Base-by-base conservation (phyloP, 2,797 vertebrate genomes). In the Ciconia nigra region DNA sequence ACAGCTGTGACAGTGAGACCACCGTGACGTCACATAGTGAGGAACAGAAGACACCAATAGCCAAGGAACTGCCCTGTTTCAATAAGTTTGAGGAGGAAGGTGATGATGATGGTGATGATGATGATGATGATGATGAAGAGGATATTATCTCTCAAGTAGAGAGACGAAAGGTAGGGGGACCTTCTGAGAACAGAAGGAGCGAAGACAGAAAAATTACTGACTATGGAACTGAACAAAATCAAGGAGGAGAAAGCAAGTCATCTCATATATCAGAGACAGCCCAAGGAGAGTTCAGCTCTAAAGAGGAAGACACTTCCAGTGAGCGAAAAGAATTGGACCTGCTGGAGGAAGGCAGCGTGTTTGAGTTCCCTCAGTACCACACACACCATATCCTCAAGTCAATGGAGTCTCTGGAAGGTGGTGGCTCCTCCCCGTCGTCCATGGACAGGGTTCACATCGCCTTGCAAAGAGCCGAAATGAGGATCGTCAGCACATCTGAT, bases 1-100 rank as follows among this genome's bases (percentile, higher is more conserved):
- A 99, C 96, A 99, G 99, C 92, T 99, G 99, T 96, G 99, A 99
- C 98, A 99, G 99, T 28, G 99, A 99, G 97, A 99, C 98, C 37
- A 99, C 99, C 0, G 99, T 99, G 90, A 99, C 98, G 0, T 99
- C 99, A 0, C 98, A 99, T 44, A 98, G 98, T 14, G 98, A 98
- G 67, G 99, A 99, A 29, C 96, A 98, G 65, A 96, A 96, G 94
- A 99, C 99, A 5, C 98, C 98, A 0, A 54, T 98, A 47, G 98
- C 96, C 11, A 85, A 97, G 71, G 98, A 99, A 66, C 97, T 98
- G 39, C 96, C 97, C 21, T 98, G 93, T 26, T 98, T 98, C 39
- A 89, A 91, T 65, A 98, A 98, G 81, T 97, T 98, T 61, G 97
- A 98, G 46, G 97, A 98, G 33, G 98, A 97, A 1, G 98, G 98